A percentile compares a stretch with the other conserved stretches of the same genome.
Evolutionary conservation across 2,797 vertebrate genomes (phyloP).

Genomic region (Epinephelus awoara): DNA sequence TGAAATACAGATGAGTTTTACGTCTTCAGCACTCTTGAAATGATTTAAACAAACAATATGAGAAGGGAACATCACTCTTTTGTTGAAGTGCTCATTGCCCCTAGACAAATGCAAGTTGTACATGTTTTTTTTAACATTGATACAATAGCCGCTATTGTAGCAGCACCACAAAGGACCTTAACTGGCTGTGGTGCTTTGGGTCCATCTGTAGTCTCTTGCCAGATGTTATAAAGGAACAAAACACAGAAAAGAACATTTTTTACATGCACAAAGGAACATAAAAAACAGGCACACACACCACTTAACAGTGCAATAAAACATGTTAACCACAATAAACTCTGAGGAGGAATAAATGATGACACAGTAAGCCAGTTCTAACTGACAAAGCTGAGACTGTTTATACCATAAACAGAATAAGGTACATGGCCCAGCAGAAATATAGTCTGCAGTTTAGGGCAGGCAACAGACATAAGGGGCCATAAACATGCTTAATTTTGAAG

Average conservation of each 20-base stretch:
- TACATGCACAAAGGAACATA: not conserved
- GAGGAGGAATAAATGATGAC: constrained; percentile 3
- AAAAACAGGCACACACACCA: not conserved
- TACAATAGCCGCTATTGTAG: constrained; percentile 1
- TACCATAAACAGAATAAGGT: constrained; percentile 15
- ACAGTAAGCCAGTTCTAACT: not conserved
- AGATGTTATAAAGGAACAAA: not conserved
- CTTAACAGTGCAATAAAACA: constrained; percentile 15
- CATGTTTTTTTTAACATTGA: not conserved
- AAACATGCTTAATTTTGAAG: constrained; percentile 15
- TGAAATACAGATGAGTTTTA: not conserved
- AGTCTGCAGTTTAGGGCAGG: constrained; percentile 27
- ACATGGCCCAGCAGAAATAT: constrained; percentile 31
- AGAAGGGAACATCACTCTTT: not conserved
- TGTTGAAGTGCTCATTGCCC: not conserved
- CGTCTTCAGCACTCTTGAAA: not conserved
- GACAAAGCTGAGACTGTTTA: constrained; percentile 30
- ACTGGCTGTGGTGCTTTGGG: not conserved
- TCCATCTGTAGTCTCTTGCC: not conserved
- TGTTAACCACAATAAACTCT: not conserved
- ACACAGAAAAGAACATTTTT: not conserved
- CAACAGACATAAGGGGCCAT: constrained; percentile 40
- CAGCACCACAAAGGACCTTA: not conserved
- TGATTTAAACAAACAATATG: not conserved
- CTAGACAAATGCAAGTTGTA: not conserved